Evolutionary conservation across 2,113 vertebrate species (phyloP).

Genomic region (Saccopteryx leptura): DNA sequence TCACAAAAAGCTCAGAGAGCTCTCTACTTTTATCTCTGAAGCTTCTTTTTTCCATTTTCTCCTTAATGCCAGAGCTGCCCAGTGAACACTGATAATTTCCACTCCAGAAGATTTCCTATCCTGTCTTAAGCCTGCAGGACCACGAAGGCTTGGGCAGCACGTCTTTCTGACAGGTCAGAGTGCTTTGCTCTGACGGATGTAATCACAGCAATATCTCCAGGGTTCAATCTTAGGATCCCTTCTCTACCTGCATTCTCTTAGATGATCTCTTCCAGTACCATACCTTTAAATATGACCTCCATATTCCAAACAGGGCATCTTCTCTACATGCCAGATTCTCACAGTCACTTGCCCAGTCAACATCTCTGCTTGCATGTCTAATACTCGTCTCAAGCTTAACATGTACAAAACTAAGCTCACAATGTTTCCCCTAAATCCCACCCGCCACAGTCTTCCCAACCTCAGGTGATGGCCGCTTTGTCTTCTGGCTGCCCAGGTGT

Average conservation of each 20-base stretch:
- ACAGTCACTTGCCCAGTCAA: background rate
- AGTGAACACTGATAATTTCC: conserved; percentile 44
- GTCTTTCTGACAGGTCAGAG: conserved; percentile 27
- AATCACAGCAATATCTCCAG: background rate
- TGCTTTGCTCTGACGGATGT: conserved; percentile 48
- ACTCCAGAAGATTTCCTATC: conserved; percentile 28
- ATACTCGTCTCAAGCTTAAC: background rate
- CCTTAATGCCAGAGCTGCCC: background rate
- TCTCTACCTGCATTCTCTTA: background rate
- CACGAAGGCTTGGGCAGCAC: background rate
- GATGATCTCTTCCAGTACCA: background rate
- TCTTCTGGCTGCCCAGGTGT: background rate
- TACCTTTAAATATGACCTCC: background rate
- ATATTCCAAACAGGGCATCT: background rate
- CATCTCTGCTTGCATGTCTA: background rate
- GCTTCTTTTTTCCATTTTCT: conserved; percentile 38
- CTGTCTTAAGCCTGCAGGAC: conserved; percentile 34
- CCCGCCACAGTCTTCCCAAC: background rate
- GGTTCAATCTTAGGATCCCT: background rate
- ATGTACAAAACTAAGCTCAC: background rate
- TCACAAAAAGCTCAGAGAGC: background rate
- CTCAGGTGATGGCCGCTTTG: background rate
- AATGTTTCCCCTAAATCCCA: background rate
- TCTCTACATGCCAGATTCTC: background rate
- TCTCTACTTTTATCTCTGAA: conserved; percentile 40